These are phyloP conservation scores for Dasyprocta punctata DNA, from an alignment of 2,113 vertebrate genomes.

Conservation along the genomic window DNA sequence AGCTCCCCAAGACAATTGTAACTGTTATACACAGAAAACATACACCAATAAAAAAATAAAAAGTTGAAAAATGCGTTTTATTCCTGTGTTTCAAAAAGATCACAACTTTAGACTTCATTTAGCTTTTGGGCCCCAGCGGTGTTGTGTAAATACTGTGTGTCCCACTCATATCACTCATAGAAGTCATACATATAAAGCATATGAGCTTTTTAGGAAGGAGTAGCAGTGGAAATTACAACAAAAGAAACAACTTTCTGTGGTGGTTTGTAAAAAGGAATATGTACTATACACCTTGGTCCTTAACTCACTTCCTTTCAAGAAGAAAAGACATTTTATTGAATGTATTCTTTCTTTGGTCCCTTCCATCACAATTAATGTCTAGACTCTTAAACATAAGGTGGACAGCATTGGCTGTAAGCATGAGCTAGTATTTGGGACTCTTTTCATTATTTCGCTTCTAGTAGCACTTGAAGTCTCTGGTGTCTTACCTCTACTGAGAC, in stretches of 20 bases:
- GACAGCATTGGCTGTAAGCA: slow-evolving; percentile 72
- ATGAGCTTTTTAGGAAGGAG: slow-evolving; percentile 19
- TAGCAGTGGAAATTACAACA: not conserved
- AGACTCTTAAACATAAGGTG: slow-evolving; percentile 57
- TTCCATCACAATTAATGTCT: slow-evolving; percentile 76
- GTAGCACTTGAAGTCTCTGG: slow-evolving; percentile 84
- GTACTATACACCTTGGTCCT: not conserved
- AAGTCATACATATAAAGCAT: not conserved
- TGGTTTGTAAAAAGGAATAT: not conserved
- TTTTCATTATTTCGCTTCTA: slow-evolving; percentile 70
- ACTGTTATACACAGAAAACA: not conserved
- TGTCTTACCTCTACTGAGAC: slow-evolving; percentile 72
- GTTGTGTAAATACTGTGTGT: not conserved
- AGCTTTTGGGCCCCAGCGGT: not conserved
- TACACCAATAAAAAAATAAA: not conserved
- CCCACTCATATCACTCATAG: not conserved
- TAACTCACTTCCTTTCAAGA: slow-evolving; percentile 15
- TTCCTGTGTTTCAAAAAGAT: not conserved
- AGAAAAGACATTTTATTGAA: slow-evolving; percentile 66
- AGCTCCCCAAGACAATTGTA: not conserved
- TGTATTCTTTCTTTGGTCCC: slow-evolving; percentile 77
- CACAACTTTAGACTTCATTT: slow-evolving; percentile 32
- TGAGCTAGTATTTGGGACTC: slow-evolving; percentile 72
- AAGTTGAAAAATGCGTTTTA: not conserved
- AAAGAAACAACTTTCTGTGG: not conserved